A percentile compares a stretch with the other conserved stretches of the same genome.
Conservation (phyloP, 2,888 invertebrate species). For the Ectobius pallidus region DNA sequence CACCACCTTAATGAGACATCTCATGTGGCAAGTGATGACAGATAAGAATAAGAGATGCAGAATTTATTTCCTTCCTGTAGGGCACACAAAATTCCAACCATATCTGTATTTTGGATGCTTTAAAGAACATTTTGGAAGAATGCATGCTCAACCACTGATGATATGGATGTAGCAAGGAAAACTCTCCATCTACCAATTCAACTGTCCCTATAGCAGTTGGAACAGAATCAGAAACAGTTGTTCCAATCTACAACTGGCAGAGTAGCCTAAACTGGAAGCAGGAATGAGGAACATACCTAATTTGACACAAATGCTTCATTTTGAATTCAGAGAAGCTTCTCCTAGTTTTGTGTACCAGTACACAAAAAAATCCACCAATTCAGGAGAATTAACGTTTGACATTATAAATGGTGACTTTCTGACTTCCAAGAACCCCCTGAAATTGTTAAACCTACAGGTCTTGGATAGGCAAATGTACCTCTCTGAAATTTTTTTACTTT, state of each 20-base stretch:
- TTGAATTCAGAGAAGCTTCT: not conserved
- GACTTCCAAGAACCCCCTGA: not conserved
- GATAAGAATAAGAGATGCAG: too few species aligned
- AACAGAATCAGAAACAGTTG: slow-evolving; percentile 1
- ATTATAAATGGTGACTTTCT: not conserved
- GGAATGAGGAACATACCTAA: not conserved
- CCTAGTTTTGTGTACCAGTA: not conserved
- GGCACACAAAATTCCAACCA: slow-evolving; percentile 1
- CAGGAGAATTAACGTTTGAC: not conserved
- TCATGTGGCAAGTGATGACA: not conserved
- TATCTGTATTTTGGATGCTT: not conserved
- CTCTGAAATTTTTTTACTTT: not conserved
- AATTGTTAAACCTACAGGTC: not conserved
- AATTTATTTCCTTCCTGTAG: not conserved
- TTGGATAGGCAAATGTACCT: not conserved
- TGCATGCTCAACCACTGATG: too few species aligned
- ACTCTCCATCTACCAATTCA: too few species aligned
- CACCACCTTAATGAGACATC: not conserved
- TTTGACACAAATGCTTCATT: not conserved
- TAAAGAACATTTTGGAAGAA: not conserved
- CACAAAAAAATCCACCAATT: slow-evolving; percentile 5
- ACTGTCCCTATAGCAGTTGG: too few species aligned
- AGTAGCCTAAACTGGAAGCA: not conserved
- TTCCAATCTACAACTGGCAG: not conserved
- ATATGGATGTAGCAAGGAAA: slow-evolving; percentile 1